phyloP scores from a whole-genome alignment of 2,113 vertebrate species.

The Rhea americana region DNA sequence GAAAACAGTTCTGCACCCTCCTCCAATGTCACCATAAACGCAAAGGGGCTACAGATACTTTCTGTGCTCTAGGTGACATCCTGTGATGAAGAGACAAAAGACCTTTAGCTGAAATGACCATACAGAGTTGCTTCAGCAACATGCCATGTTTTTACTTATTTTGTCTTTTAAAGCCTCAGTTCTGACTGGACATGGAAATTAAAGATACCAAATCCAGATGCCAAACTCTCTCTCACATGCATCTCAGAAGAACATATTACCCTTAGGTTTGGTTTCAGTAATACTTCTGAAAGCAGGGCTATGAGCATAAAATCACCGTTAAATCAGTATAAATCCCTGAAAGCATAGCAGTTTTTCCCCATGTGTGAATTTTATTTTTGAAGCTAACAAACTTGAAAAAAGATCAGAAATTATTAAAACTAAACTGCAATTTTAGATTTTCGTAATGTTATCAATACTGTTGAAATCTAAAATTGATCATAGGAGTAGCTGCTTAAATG shows the following conservation, averaged over 20 bases:
- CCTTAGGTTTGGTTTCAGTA: background rate
- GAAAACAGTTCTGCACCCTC: background rate
- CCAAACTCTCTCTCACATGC: background rate
- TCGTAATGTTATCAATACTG: background rate
- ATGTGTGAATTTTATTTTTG: background rate
- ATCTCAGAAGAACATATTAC: background rate
- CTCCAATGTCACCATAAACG: background rate
- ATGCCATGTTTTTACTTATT: fast-evolving
- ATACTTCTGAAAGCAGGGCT: background rate
- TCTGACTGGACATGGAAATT: background rate
- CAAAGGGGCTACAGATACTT: background rate
- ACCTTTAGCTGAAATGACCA: background rate
- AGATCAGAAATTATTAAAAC: background rate
- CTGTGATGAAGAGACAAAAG: background rate
- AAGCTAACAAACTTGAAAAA: background rate
- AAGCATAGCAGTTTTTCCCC: background rate
- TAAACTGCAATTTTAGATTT: background rate
- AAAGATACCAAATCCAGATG: background rate
- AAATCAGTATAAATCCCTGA: background rate
- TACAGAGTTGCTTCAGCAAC: background rate
- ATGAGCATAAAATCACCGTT: constrained; percentile 14
- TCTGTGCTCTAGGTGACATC: background rate
- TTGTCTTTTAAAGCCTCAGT: background rate
- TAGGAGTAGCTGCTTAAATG: constrained; percentile 1
- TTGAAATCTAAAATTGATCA: background rate